Evolutionary conservation across 2,113 vertebrate genomes (phyloP), one percentile per base, ranked within the genome.

Genomic region (Vanacampus margaritifer): DNA sequence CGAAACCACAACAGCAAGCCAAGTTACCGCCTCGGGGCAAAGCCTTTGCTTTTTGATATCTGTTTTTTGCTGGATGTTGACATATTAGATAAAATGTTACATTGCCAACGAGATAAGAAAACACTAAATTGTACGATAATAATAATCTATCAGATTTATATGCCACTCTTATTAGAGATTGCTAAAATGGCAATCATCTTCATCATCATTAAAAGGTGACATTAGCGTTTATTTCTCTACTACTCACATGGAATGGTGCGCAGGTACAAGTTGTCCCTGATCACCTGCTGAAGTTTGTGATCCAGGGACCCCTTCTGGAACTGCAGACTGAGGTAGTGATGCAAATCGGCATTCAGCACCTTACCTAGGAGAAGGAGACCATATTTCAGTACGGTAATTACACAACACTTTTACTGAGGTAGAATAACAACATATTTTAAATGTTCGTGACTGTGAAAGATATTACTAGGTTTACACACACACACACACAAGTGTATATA

Each of bases 201-300:
- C 5, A 6, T 51, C 48, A 51, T 51, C 48, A 51, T 23, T n/a
- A 26, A 5, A n/a, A 26, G 23, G 13, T 54, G 51, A 11, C 14
- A 57, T 32, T 8, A 57, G n/a, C 14, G 19, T 1, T 28, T 8
- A 17, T 17, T 57, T 9, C 7, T 57, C 26, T 8, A 32, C 6
- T 43, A 98, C 97, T 98, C 92, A 99, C 97, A 99, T 75, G 97
- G 97, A 83, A 98, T 98, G 73, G 97, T 98, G 86, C 97, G 94
- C 85, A 99, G 87, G 89, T 99, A 99, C 77, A 99, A 93, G 89
- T 99, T 99, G 90, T 99, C 97, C 89, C 97, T 93, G 91, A 99
- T 99, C 84, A 98, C 95, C 91, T 99, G 97, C 91, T 99, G 97
- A 19, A 99, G 94, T 84, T 99, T 98, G 76, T 99, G 97, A 89